These are phyloP conservation scores for Ctenochaetus hawaiiensis DNA, from an alignment of 2,797 vertebrate species.

Conservation along the genomic window DNA sequence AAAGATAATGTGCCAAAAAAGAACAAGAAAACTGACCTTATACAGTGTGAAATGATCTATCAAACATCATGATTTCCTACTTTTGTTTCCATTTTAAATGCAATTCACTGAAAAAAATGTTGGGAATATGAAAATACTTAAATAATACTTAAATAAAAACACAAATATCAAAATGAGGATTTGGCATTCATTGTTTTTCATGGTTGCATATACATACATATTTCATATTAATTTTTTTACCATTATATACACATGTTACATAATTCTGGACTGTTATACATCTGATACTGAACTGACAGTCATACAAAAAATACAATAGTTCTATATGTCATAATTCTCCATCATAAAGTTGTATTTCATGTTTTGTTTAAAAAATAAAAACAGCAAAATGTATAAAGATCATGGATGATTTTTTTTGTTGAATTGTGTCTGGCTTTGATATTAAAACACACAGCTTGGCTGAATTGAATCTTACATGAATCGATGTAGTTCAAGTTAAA, in stretches of 20 bases:
- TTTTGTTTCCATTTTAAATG: conserved; percentile 29
- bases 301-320: conserved; percentile 83
- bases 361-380: conserved; percentile 74
- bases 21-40: not conserved
- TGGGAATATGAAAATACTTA: conserved; percentile 14
- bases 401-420: conserved; percentile 50
- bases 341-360: conserved; percentile 63
- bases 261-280: conserved; percentile 72
- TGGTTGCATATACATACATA: conserved; percentile 76
- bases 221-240: conserved; percentile 58
- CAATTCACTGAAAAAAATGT: conserved; percentile 9
- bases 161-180: conserved; percentile 71
- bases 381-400: conserved; percentile 70
- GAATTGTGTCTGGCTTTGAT: conserved; percentile 88
- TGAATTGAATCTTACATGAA: conserved; percentile 86
- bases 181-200: conserved; percentile 84
- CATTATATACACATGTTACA: conserved; percentile 75
- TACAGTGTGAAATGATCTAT: conserved; percentile 7
- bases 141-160: conserved; percentile 60
- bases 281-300: conserved; percentile 71
- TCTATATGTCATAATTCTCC: conserved; percentile 68
- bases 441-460: conserved; percentile 82
- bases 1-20: not conserved
- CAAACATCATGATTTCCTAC: conserved; percentile 1
- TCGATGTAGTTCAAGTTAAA: conserved; percentile 83